Percentiles rank a stretch among this genome's conserved stretches.
Evolutionary conservation across 2,888 invertebrate genomes (phyloP).

Genomic region (Pseudoips prasinana): DNA sequence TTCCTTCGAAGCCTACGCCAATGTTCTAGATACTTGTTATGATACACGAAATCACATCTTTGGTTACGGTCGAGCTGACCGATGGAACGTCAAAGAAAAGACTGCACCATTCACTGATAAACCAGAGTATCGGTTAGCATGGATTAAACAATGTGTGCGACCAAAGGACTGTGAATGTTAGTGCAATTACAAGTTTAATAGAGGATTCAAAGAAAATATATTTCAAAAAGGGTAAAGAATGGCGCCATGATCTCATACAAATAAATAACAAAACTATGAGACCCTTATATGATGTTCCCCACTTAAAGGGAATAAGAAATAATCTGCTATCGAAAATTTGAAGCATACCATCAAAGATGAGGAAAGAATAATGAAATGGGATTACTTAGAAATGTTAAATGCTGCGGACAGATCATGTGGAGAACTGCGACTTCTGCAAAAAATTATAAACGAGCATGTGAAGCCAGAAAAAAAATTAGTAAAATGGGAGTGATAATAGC

Average conservation of each 20-base stretch:
- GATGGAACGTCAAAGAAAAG: too few relatives aligned
- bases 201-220: background rate
- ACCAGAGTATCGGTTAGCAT: too few relatives aligned
- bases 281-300: slow-evolving; percentile 30
- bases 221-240: background rate
- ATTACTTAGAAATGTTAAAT: slow-evolving; percentile 26
- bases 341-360: slow-evolving; percentile 14
- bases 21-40: too few relatives aligned
- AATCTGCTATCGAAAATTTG: slow-evolving; percentile 26
- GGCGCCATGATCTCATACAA: slow-evolving; percentile 3
- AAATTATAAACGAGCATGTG: slow-evolving; percentile 32
- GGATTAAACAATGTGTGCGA: too few relatives aligned
- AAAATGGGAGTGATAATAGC: slow-evolving; percentile 35
- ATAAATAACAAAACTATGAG: slow-evolving; percentile 18
- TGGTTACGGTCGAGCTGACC: too few relatives aligned
- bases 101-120: too few relatives aligned
- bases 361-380: slow-evolving; percentile 29
- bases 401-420: slow-evolving; percentile 25
- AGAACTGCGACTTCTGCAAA: slow-evolving; percentile 21
- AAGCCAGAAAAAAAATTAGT: slow-evolving; percentile 27
- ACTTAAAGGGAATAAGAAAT: slow-evolving; percentile 33
- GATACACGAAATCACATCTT: too few relatives aligned
- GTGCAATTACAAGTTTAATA: slow-evolving; percentile 5
- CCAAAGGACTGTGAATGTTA: slow-evolving; percentile 3
- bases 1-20: too few relatives aligned